Percentiles rank a stretch among this genome's conserved stretches.
Conservation (phyloP, 2,888 invertebrate genomes). For the Spodoptera littoralis region DNA sequence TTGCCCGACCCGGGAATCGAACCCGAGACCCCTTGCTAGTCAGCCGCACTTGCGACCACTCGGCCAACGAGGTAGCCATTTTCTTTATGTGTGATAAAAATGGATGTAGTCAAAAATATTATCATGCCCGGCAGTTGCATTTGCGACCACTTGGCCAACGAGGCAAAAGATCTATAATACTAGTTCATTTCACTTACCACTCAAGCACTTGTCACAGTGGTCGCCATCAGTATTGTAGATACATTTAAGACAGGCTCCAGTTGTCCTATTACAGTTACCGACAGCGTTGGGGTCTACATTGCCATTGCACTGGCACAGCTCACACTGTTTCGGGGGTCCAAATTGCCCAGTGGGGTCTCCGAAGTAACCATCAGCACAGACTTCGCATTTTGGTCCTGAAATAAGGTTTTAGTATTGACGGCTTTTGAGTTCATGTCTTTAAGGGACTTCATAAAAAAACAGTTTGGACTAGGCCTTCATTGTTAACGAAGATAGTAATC, state of each 20-base stretch:
- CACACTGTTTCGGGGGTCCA: conserved; percentile 94
- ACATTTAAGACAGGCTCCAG: conserved; percentile 98
- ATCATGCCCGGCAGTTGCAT: too few relatives aligned
- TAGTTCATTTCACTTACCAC: conserved; percentile 88
- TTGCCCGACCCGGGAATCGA: too few relatives aligned
- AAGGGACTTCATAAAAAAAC: too few relatives aligned
- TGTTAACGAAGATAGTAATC: too few relatives aligned
- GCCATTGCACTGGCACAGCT: conserved; percentile 96
- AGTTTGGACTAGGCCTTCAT: too few relatives aligned
- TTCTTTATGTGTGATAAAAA: too few relatives aligned
- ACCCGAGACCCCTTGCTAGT: too few relatives aligned
- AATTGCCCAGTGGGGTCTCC: conserved; percentile 96
- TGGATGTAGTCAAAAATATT: too few relatives aligned
- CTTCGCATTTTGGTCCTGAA: conserved; percentile 93
- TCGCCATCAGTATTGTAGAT: conserved; percentile 98
- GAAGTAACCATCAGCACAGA: conserved; percentile 98
- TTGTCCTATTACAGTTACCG: conserved; percentile 98
- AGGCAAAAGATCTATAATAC: too few relatives aligned
- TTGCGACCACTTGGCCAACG: too few relatives aligned
- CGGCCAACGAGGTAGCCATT: too few relatives aligned
- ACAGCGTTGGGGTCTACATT: conserved; percentile 98
- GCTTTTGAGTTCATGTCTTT: not conserved
- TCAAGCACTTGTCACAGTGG: conserved; percentile 97
- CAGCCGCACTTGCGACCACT: too few relatives aligned
- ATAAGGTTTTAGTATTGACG: conserved; percentile 1